Conservation (phyloP, 2,113 vertebrate species). For the Sterna hirundo region DNA sequence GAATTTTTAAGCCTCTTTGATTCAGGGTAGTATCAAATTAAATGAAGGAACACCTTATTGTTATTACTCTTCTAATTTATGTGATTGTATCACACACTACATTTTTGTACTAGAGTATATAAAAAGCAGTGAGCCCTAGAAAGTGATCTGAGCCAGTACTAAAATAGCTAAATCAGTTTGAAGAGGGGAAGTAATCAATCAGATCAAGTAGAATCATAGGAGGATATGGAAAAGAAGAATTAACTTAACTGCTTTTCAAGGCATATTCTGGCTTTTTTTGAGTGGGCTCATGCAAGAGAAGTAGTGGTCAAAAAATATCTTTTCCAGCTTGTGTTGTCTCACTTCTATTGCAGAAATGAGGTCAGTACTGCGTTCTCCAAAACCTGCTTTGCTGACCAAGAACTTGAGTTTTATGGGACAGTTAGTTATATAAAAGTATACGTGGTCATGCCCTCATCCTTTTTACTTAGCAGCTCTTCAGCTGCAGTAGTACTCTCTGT, state of each 20-base stretch:
- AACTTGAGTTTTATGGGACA: neutral
- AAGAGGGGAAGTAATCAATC: conserved; percentile 3
- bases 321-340: neutral
- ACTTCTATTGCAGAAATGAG: neutral
- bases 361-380: neutral
- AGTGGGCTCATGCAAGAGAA: neutral
- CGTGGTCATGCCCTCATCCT: neutral
- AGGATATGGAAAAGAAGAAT: neutral
- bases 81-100: neutral
- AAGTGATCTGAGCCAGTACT: neutral
- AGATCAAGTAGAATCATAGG: neutral
- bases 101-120: neutral
- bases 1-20: neutral
- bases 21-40: neutral
- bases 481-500: neutral
- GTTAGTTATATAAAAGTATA: neutral
- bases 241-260: neutral
- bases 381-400: neutral
- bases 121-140: neutral
- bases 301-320: neutral
- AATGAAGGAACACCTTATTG: neutral
- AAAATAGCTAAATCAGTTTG: neutral
- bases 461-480: neutral
- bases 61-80: neutral
- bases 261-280: neutral